Evolutionary conservation across 1,140 invertebrate species (phyloP), one percentile per base, ranked within the genome.

Genomic region (Maniola jurtina): DNA sequence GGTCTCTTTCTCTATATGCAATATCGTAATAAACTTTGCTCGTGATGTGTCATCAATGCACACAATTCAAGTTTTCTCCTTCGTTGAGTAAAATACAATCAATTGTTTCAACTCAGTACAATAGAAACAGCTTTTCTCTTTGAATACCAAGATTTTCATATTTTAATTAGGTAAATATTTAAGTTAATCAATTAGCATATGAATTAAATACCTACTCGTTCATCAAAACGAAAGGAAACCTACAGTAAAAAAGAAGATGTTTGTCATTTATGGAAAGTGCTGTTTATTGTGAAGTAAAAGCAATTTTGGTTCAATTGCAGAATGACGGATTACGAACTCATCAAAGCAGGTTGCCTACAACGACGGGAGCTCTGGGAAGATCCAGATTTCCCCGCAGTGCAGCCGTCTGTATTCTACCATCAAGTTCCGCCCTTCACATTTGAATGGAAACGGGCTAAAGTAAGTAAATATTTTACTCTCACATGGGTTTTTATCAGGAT

Each of bases 371-470:
- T 97, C n/a, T 98, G 96, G 95, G 96, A 98, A 90, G 97, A 98
- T 91, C 95, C 96, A 1, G 96, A 97, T 84, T 98, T 98, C 89
- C 95, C 96, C 8, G 96, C 96, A 0, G 94, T 94, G 0, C 96
- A 97, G 84, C 92, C 95, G 0, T 98, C 97, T 0, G 96, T 98
- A 5, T 98, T 98, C 84, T 98, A 98, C 83, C 96, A 98, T 88
- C 97, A 98, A 87, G 97, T 96, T 16, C 96, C 97, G 13, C 96
- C 96, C 2, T 97, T 98, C 89, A 94, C 96, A 71, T 98, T 98
- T 84, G 94, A 95, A 68, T 98, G 97, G 97, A 97, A 96, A 84
- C 91, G 97, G 79, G 96, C 97, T n/a, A 96, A 95, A 93, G 96
- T 96, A 92, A 93, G 81, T 71, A 63, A 34, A 36, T 64, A 42